These are phyloP conservation scores for Varecia variegata DNA, from an alignment of 2,797 vertebrate species.

Conservation along the genomic window DNA sequence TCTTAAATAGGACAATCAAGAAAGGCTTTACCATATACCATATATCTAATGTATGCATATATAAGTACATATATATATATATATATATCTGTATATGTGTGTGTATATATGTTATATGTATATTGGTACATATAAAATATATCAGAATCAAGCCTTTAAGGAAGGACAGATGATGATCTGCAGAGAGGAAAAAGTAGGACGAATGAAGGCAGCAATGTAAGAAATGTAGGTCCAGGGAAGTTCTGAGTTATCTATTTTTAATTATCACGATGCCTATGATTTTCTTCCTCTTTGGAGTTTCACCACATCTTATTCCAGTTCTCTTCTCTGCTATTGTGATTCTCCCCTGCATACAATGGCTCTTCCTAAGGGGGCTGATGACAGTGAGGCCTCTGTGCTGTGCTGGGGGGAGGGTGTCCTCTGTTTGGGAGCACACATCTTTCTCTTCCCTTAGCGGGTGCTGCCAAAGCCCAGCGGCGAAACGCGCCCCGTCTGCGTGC, in stretches of 20 bases:
- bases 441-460: neutral
- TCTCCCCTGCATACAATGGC: neutral
- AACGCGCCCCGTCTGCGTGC: neutral
- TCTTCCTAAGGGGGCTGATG: neutral
- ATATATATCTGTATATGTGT: too few species aligned
- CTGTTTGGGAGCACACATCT: neutral
- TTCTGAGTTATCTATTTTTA: neutral
- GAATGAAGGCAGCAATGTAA: neutral
- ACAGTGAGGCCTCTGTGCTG: neutral
- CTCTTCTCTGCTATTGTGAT: neutral
- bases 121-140: neutral
- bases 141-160: neutral
- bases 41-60: neutral
- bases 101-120: neutral
- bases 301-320: neutral
- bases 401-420: neutral
- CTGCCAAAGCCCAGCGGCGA: neutral
- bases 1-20: neutral
- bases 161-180: neutral
- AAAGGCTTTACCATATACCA: neutral
- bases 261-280: neutral
- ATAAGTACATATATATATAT: neutral
- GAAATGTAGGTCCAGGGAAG: neutral
- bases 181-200: neutral
- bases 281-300: neutral